Conservation (phyloP, 2,113 vertebrate species). For the Naja naja region DNA sequence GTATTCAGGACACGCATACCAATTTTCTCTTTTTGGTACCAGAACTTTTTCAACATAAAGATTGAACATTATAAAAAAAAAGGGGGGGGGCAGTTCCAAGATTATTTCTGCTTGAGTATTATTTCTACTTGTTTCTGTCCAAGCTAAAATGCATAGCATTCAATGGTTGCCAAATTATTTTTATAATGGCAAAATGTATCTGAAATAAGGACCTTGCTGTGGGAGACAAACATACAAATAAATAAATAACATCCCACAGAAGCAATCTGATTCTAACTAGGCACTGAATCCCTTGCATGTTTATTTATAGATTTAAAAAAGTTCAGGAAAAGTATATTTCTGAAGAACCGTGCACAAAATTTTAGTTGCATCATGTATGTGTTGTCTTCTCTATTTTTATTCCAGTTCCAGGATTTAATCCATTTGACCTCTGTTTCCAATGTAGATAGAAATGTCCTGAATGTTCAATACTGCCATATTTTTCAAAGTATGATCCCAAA, state of each 20-base stretch:
- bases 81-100: background rate
- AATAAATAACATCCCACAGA: background rate
- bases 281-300: background rate
- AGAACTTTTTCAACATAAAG: background rate
- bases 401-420: background rate
- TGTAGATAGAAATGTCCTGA: background rate
- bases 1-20: background rate
- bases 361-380: background rate
- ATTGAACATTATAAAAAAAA: background rate
- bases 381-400: background rate
- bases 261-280: background rate
- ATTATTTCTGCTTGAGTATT: background rate
- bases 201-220: background rate
- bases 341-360: background rate
- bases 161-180: background rate
- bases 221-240: background rate
- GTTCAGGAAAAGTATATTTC: background rate
- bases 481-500: background rate
- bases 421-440: background rate
- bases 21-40: background rate
- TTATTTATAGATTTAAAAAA: background rate
- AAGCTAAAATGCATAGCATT: background rate
- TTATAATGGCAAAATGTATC: background rate
- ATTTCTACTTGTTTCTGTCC: background rate
- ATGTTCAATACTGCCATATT: background rate